Evolutionary conservation across 2,888 invertebrate genomes (phyloP).

Genomic region (Eupithecia pulchellata): DNA sequence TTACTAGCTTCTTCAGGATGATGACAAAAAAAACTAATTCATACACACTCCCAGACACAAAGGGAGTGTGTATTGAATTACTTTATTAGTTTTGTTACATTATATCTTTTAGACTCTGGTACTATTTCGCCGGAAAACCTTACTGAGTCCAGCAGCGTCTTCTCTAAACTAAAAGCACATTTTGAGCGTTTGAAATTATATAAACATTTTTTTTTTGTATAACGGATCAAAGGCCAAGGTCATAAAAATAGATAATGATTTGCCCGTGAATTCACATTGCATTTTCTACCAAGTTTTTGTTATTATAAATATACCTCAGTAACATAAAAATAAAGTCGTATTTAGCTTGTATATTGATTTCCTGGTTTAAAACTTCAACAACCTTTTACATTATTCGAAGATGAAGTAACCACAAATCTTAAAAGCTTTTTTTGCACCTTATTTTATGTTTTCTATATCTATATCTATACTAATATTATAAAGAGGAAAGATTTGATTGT

Average conservation of each 20-base stretch:
- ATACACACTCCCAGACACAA: too few relatives aligned
- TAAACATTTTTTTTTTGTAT: not conserved
- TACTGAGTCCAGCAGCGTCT: not conserved
- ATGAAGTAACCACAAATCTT: not conserved
- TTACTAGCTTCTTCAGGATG: too few relatives aligned
- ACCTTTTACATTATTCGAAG: constrained; percentile 16
- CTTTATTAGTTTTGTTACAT: not conserved
- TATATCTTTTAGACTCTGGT: not conserved
- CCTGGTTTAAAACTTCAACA: not conserved
- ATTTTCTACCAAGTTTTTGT: not conserved
- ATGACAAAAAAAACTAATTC: too few relatives aligned
- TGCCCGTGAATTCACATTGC: not conserved
- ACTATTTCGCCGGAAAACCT: not conserved
- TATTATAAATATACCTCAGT: not conserved
- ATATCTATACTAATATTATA: too few relatives aligned
- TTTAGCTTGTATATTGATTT: not conserved
- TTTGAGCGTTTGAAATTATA: not conserved
- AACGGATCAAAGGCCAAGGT: not conserved
- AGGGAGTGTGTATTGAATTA: not conserved
- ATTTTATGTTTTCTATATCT: constrained; percentile 5
- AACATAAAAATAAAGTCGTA: not conserved
- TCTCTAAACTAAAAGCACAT: not conserved
- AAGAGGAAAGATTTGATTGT: too few relatives aligned
- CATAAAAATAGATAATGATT: constrained; percentile 1
- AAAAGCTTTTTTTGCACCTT: constrained; percentile 7